A percentile compares a stretch with the other conserved stretches of the same genome.
Conservation (phyloP, 2,113 vertebrate species). For the Ascaphus truei region DNA sequence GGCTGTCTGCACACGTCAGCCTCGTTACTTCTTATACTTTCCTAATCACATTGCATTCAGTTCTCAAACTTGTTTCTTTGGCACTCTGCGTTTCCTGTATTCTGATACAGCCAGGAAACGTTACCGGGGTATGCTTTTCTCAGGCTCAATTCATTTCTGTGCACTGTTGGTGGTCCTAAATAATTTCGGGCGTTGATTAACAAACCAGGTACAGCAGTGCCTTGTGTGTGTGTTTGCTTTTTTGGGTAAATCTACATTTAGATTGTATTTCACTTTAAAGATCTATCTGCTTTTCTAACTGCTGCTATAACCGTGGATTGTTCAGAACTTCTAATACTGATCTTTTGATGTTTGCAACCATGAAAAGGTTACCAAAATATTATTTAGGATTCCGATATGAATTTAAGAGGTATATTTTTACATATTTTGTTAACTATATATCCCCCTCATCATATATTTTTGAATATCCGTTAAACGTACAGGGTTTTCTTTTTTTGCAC, state of each 20-base stretch:
- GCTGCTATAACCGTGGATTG: neutral
- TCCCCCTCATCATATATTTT: no score
- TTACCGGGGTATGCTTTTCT: conserved; percentile 28
- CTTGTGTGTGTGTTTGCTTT: conserved; percentile 39
- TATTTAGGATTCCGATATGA: no score
- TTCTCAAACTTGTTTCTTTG: neutral
- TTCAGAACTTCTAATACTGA: no score
- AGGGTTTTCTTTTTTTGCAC: no score
- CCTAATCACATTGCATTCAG: conserved; percentile 14
- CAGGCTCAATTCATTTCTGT: conserved; percentile 34
- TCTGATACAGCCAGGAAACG: neutral
- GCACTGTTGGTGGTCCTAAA: conserved; percentile 35
- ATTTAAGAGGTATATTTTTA: no score
- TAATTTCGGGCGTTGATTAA: conserved; percentile 34
- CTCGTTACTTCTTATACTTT: conserved; percentile 4
- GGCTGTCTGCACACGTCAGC: conserved; percentile 9
- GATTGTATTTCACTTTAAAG: conserved; percentile 1
- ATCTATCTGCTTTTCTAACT: neutral
- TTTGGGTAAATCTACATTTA: conserved; percentile 36
- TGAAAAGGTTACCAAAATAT: no score
- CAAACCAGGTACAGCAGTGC: conserved; percentile 12
- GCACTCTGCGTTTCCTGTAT: neutral
- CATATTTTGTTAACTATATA: no score
- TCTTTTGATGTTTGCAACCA: no score
- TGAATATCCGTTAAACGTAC: no score